Evolutionary conservation across 2,888 invertebrate genomes (phyloP).

Genomic region (Leucoma salicis): DNA sequence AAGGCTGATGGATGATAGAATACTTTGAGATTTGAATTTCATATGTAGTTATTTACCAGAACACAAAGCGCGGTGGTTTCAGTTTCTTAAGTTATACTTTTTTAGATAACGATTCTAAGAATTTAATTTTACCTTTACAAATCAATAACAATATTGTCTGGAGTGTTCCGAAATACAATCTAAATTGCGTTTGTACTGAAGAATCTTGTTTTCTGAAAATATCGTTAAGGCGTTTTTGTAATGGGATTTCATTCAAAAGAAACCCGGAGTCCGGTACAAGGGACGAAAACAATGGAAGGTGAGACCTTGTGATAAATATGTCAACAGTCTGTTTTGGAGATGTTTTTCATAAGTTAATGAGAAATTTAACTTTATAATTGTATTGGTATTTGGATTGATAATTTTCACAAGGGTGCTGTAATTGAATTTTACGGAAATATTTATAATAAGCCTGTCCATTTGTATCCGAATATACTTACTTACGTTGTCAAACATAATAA

Average conservation of each 20-base stretch:
- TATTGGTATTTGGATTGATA: background rate
- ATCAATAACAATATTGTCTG: constrained; percentile 23
- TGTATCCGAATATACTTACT: too few species aligned
- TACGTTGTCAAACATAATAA: too few species aligned
- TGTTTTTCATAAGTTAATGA: background rate
- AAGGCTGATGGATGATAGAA: too few species aligned
- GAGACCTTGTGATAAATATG: background rate
- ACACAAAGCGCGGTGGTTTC: too few species aligned
- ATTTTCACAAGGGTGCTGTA: background rate
- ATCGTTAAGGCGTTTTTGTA: constrained; percentile 1
- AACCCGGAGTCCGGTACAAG: background rate
- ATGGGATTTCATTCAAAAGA: background rate
- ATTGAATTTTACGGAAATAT: background rate
- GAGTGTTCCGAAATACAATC: constrained; percentile 18
- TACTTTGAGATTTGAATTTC: too few species aligned
- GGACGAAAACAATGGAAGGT: background rate
- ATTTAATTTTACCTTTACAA: constrained; percentile 18
- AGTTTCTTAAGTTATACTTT: too few species aligned
- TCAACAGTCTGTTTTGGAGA: background rate
- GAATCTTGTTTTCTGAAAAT: constrained; percentile 13
- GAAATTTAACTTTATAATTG: background rate
- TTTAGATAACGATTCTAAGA: background rate
- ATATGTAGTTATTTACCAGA: too few species aligned
- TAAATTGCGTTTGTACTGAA: constrained; percentile 22
- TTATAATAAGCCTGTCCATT: too few species aligned